Base-by-base conservation (phyloP, 2,888 invertebrate species). In the Calliphora vomitoria region DNA sequence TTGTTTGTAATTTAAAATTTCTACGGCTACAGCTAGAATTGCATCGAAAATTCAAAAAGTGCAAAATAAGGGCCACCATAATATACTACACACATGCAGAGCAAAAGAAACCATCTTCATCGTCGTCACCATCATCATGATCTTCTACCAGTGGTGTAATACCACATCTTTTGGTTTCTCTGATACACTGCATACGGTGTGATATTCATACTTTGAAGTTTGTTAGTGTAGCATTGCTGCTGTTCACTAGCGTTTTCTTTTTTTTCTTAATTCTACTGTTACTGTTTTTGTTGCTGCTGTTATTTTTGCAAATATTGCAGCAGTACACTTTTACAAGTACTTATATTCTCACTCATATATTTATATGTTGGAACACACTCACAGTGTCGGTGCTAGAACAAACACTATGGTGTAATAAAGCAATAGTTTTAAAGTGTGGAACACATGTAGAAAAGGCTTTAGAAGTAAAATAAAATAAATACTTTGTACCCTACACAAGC, bases 381-480 rank as follows among this genome's bases (percentile, higher is more conserved):
- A 18, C 38, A 72, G 15, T 53, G 41, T 64, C 55, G 64, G 18
- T 64, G 53, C 62, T 62, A 15, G 13, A 71, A 8, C 38, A 64
- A 81, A 81, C 50, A 55, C 64, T 55, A 20, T 44, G 62, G 20
- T 20, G 20, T 72, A 47, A 81, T 81, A 81, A 74, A 81, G 25
- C 58, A 58, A 58, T 58, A 20, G 20, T 25, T 55, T 55, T 60
- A n/a, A 60, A 60, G 60, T 60, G 5, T 60, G 60, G 8, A 60
- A 8, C n/a, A 66, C 44, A 44, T 44, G 20, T 44, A 25, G 3
- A 4, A n/a, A 31, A n/a, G 4, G 25, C 44, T 13, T 69, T 50
- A n/a, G 31, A 0, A 53, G 15, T 5, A 18, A 35, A 11, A 53
- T 6, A 18, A 8, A 66, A 3, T n/a, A 47, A 50, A 11, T 10